Evolutionary conservation across 2,797 vertebrate species (phyloP).

Genomic region (Fistularia commersonii): DNA sequence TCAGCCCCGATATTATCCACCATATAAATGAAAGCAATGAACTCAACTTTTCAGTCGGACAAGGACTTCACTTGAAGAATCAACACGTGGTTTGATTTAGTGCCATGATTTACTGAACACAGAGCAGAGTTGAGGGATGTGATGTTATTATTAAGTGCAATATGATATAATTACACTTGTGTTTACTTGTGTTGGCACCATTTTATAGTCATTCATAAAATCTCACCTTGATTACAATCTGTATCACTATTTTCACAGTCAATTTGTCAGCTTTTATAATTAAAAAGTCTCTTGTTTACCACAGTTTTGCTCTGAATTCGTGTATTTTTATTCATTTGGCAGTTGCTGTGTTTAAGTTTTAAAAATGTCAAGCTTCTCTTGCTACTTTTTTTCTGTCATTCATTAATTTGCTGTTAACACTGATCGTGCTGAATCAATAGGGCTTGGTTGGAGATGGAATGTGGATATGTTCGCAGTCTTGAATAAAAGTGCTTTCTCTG

Average conservation of each 20-base stretch:
- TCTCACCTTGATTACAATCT: slow-evolving; percentile 6
- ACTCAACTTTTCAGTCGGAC: slow-evolving; percentile 64
- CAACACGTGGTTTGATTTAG: slow-evolving; percentile 57
- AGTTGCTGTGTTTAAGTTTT: slow-evolving; percentile 10
- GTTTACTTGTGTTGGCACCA: slow-evolving; percentile 13
- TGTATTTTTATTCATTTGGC: background rate
- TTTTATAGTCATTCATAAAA: slow-evolving; percentile 21
- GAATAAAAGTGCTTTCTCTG: too few relatives aligned
- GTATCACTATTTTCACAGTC: slow-evolving; percentile 6
- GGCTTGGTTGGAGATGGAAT: too few relatives aligned
- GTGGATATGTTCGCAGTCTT: too few relatives aligned
- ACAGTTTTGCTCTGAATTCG: background rate
- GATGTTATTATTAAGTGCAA: slow-evolving; percentile 46
- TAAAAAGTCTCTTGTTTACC: background rate
- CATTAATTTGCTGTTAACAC: too few relatives aligned
- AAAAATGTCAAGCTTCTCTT: background rate
- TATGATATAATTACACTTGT: slow-evolving; percentile 23
- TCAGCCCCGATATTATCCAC: slow-evolving; percentile 78
- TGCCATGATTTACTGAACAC: slow-evolving; percentile 11
- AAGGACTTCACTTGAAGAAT: slow-evolving; percentile 60
- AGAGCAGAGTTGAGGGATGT: slow-evolving; percentile 9
- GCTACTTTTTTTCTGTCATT: too few relatives aligned
- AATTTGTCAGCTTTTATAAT: slow-evolving; percentile 15
- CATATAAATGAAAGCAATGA: slow-evolving; percentile 77
- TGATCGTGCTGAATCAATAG: too few relatives aligned